Evolutionary conservation across 2,113 vertebrate species (phyloP), one percentile per base, ranked within the genome.

Genomic region (Aldabrachelys gigantea): DNA sequence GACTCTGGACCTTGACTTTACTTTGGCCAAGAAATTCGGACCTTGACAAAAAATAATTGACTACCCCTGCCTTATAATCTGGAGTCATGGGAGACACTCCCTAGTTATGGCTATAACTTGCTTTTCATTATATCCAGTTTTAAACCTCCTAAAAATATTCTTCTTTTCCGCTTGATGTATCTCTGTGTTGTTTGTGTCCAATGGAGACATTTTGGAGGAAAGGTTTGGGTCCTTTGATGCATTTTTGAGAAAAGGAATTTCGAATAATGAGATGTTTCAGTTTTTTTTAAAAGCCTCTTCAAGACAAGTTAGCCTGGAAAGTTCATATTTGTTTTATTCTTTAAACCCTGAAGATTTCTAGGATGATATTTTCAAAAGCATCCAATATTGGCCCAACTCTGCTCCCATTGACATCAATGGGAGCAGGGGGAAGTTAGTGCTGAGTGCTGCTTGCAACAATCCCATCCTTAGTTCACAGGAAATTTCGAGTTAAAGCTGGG

Each of bases 401-500:
- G 89, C 47, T 12, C 50, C 95, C 79, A 75, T 7, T 92, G 95
- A 59, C 78, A 38, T 65, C 59, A 31, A 8, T 12, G 27, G 31
- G 29, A 62, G 59, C 59, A 35, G 31, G 10, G 14, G 16, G 35
- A 69, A 35, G 1, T 90, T 95, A 89, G 79, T 1, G 1, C 92
- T 11, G 75, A 91, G 89, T 84, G 91, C 91, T 92, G 78, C 88
- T 88, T 75, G 38, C 87, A 94, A 90, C 86, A 92, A 91, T 91
- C 80, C 83, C 93, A 90, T 81, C 25, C 89, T 94, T 97, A 92
- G 93, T 94, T 95, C 92, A 47, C 85, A 89, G 76, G 86, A 95
- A 96, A 95, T 94, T 83, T 92, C 85, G 88, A 91, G 93, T 93
- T 97, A 95, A 96, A 97, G 93, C 95, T 87, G 95, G 87, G 87